Evolutionary conservation across 2,113 vertebrate species (phyloP).

Genomic region (Calypte anna): DNA sequence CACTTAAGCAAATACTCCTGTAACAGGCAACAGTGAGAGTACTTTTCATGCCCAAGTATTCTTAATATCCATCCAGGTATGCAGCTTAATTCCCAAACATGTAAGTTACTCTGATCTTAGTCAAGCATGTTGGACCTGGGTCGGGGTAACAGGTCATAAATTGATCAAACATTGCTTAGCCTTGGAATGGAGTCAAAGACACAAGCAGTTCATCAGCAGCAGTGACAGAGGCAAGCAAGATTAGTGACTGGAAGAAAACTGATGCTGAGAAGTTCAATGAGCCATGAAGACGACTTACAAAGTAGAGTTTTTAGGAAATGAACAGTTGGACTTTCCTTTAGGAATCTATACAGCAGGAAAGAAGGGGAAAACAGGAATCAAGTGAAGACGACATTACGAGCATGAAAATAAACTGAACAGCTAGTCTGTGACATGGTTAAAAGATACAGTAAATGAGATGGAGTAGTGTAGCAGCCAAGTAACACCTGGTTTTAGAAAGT

Average conservation of each 20-base stretch:
- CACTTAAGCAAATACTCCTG: constrained; percentile 26
- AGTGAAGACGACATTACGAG: constrained; percentile 71
- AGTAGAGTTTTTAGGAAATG: constrained; percentile 90
- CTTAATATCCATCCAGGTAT: not conserved
- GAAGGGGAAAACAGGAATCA: constrained; percentile 82
- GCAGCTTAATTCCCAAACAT: not conserved
- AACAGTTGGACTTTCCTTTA: constrained; percentile 91
- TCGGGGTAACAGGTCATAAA: not conserved
- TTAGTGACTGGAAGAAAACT: constrained; percentile 74
- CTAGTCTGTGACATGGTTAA: not conserved
- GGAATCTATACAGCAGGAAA: constrained; percentile 91
- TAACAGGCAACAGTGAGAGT: not conserved
- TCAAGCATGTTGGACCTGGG: constrained; percentile 3
- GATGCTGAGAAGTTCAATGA: constrained; percentile 64
- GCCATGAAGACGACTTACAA: constrained; percentile 88
- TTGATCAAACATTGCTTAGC: not conserved
- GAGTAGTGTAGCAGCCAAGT: not conserved
- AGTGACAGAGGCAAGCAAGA: constrained; percentile 64
- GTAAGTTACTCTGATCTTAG: not conserved
- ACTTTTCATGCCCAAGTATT: constrained; percentile 46
- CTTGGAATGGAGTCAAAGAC: constrained; percentile 36
- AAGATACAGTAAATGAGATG: not conserved
- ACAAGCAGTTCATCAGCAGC: constrained; percentile 67
- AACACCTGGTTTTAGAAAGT: not conserved
- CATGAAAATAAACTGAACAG: constrained; percentile 51